phyloP scores from a whole-genome alignment of 2,797 vertebrate genomes.

The Squalus acanthias region DNA sequence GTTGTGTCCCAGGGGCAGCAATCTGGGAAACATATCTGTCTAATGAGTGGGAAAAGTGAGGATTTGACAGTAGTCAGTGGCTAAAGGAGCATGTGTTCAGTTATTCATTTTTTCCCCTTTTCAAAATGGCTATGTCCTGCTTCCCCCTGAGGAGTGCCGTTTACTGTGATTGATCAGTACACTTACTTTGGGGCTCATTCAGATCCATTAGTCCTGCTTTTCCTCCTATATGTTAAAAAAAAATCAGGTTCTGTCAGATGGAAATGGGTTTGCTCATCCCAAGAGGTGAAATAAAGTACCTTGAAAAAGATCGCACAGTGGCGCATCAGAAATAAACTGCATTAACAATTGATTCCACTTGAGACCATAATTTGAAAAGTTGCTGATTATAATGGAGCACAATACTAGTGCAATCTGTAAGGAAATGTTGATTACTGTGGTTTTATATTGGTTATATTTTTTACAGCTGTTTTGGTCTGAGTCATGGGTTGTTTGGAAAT shows the following conservation, averaged over 20 bases:
- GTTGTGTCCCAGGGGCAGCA: not conserved
- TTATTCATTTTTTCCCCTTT: conserved; percentile 47
- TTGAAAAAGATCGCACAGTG: conserved; percentile 28
- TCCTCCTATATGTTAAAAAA: conserved; percentile 43
- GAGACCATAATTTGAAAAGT: conserved; percentile 39
- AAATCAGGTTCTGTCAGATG: conserved; percentile 58
- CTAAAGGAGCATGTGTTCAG: conserved; percentile 45
- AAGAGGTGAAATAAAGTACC: conserved; percentile 47
- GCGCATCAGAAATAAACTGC: conserved; percentile 45
- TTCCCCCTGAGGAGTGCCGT: conserved; percentile 50
- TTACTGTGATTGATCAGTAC: conserved; percentile 60
- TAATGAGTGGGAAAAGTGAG: conserved; percentile 15
- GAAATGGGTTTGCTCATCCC: conserved; percentile 53
- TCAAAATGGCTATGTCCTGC: conserved; percentile 48
- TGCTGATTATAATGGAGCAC: not conserved
- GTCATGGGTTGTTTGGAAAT: not conserved
- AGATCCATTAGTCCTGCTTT: conserved; percentile 59
- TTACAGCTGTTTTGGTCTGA: not conserved
- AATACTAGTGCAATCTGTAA: not conserved
- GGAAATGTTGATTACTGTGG: not conserved
- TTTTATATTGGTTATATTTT: not conserved
- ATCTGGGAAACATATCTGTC: conserved; percentile 24
- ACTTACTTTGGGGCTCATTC: conserved; percentile 57
- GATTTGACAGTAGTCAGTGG: conserved; percentile 46
- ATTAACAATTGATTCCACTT: conserved; percentile 49